phyloP scores from a whole-genome alignment of 2,888 invertebrate species.

The Ormyrus rosae region DNA sequence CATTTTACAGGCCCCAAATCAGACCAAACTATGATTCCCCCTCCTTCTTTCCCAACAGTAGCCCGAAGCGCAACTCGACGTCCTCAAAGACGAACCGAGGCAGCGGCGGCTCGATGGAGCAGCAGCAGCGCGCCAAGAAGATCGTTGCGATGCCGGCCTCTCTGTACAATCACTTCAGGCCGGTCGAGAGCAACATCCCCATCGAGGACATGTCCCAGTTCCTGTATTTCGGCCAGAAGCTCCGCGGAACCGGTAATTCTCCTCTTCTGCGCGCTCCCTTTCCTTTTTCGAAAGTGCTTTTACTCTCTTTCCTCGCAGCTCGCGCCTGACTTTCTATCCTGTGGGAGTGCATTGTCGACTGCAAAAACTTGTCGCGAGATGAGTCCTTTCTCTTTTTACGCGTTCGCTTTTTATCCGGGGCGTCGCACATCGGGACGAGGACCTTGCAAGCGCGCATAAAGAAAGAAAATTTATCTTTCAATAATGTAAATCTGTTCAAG shows the following conservation, averaged over 20 bases:
- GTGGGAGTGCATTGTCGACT: too few relatives aligned
- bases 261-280: not conserved
- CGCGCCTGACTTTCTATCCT: constrained; percentile 37
- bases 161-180: constrained; percentile 81
- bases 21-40: too few relatives aligned
- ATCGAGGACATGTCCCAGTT: constrained; percentile 84
- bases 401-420: too few relatives aligned
- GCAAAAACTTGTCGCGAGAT: too few relatives aligned
- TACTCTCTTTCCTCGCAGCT: constrained; percentile 31
- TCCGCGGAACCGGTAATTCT: constrained; percentile 66
- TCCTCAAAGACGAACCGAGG: too few relatives aligned
- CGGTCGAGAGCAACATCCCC: constrained; percentile 80
- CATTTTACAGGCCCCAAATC: too few relatives aligned
- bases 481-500: too few relatives aligned
- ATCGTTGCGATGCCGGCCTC: constrained; percentile 80
- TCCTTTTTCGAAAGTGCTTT: constrained; percentile 52
- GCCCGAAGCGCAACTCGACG: constrained; percentile 1
- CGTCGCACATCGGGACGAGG: too few relatives aligned
- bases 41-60: too few relatives aligned
- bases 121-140: constrained; percentile 75
- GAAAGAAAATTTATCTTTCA: too few relatives aligned
- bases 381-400: too few relatives aligned
- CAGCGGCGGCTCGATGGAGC: constrained; percentile 62
- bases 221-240: constrained; percentile 83
- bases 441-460: too few relatives aligned